A percentile compares a stretch with the other conserved stretches of the same genome.
These are phyloP conservation scores for Vombatus ursinus DNA, from an alignment of 2,113 vertebrate species.

Conservation along the genomic window DNA sequence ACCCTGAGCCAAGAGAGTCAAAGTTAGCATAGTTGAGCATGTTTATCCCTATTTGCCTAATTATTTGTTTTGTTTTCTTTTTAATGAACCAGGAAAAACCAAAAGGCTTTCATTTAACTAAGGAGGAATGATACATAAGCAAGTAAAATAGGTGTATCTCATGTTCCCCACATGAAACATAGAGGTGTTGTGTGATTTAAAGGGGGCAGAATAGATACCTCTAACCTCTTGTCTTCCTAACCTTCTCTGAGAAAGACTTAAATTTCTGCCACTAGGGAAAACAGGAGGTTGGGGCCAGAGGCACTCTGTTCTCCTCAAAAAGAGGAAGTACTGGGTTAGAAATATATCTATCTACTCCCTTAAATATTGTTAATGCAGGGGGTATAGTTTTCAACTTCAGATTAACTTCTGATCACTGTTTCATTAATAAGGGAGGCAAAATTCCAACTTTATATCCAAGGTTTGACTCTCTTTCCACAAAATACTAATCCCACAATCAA, in stretches of 20 bases:
- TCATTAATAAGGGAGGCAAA: not conserved
- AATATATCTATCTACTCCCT: not conserved
- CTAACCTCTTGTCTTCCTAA: not conserved
- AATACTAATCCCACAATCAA: not conserved
- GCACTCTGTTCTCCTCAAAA: not conserved
- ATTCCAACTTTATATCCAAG: not conserved
- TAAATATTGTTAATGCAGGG: not conserved
- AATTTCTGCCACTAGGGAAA: not conserved
- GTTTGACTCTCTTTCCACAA: not conserved
- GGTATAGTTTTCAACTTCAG: not conserved
- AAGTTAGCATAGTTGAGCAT: not conserved
- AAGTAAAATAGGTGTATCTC: not conserved
- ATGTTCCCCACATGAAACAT: not conserved
- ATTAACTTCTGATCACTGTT: not conserved
- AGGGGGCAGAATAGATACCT: not conserved
- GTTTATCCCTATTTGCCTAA: conserved; percentile 22
- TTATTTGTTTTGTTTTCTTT: not conserved
- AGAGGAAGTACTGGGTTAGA: no score
- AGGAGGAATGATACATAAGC: not conserved
- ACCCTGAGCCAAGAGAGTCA: not conserved
- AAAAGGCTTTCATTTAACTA: not conserved
- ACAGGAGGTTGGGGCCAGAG: not conserved
- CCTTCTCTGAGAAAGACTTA: not conserved
- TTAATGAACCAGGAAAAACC: conserved; percentile 22
- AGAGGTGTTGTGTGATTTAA: not conserved